Evolutionary conservation across 2,797 vertebrate genomes (phyloP).

Genomic region (Cichlasoma orientale): DNA sequence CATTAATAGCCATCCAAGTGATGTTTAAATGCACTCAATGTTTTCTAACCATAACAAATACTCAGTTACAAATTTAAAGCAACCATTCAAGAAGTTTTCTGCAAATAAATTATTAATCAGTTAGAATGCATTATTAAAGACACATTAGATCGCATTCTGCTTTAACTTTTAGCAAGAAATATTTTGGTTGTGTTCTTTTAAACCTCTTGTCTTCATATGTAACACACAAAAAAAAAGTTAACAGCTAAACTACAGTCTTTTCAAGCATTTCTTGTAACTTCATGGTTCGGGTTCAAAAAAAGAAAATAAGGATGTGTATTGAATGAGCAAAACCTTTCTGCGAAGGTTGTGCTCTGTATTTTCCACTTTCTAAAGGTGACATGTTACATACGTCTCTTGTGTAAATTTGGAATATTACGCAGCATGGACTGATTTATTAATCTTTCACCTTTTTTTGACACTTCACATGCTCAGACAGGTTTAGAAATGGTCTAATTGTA

Average conservation of each 20-base stretch:
- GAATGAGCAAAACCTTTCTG: neutral
- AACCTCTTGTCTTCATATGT: neutral
- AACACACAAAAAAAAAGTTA: neutral
- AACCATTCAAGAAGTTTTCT: neutral
- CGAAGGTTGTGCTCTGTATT: neutral
- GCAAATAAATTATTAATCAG: neutral
- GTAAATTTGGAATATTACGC: neutral
- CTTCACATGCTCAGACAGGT: neutral
- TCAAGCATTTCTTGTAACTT: neutral
- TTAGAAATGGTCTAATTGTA: neutral
- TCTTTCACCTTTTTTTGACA: neutral
- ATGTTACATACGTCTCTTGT: neutral
- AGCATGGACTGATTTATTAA: neutral
- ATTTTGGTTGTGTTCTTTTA: neutral
- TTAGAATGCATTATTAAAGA: neutral
- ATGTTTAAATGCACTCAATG: neutral
- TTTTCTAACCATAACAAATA: neutral
- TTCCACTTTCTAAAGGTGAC: conserved; percentile 13
- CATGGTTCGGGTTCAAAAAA: neutral
- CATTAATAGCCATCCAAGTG: neutral
- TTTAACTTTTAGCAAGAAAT: neutral
- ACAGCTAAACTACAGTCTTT: neutral
- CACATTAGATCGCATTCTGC: neutral
- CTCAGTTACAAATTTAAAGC: neutral
- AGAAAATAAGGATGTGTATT: neutral